Percentiles rank a stretch among this genome's conserved stretches.
These are phyloP conservation scores for Sceloporus tristichus DNA, from an alignment of 2,113 vertebrate species.

Conservation along the genomic window DNA sequence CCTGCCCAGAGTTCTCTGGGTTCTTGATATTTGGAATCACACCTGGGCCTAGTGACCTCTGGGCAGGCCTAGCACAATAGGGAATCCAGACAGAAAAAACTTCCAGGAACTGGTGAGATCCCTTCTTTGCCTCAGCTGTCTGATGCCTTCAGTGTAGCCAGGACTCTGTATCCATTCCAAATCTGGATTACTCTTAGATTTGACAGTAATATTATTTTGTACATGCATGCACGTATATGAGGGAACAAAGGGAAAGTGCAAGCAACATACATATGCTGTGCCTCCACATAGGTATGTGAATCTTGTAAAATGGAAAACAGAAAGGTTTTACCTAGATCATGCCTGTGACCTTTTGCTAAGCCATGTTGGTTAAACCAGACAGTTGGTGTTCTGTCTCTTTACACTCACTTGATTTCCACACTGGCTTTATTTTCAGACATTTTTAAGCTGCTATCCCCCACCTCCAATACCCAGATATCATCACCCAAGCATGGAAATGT, in stretches of 20 bases:
- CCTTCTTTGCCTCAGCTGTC: neutral
- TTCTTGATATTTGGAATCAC: neutral
- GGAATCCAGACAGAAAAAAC: neutral
- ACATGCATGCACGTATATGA: neutral
- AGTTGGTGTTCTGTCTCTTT: neutral
- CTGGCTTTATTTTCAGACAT: neutral
- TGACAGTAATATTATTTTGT: neutral
- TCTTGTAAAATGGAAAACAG: neutral
- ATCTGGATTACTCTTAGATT: neutral
- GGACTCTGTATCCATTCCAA: neutral
- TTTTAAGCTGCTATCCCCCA: no score
- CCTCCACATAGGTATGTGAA: neutral
- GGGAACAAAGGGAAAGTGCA: neutral
- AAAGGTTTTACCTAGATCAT: neutral
- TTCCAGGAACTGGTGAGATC: neutral
- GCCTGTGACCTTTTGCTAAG: neutral
- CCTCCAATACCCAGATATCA: neutral
- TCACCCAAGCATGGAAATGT: neutral
- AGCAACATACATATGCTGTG: neutral
- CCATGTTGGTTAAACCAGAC: neutral
- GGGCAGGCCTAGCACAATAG: neutral
- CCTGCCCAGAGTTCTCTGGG: neutral
- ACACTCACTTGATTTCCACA: neutral
- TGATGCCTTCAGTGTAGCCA: neutral
- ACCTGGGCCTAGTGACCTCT: neutral